Evolutionary conservation across 2,888 invertebrate genomes (phyloP).

Genomic region (Galeruca laticollis): DNA sequence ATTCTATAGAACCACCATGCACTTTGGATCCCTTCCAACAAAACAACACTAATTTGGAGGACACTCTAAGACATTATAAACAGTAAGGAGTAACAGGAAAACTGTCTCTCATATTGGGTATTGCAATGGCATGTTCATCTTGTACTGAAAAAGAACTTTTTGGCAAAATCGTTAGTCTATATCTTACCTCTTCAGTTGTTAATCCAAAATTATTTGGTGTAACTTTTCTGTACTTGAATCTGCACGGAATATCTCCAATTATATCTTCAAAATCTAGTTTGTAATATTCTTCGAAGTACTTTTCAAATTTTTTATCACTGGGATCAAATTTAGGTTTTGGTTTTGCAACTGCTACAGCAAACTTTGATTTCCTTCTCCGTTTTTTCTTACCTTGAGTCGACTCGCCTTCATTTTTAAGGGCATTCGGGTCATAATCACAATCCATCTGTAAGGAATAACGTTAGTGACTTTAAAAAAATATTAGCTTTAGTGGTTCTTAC

Average conservation of each 20-base stretch:
- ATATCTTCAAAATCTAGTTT: slow-evolving; percentile 96
- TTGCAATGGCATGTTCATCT: too few species aligned
- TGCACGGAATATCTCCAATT: slow-evolving; percentile 89
- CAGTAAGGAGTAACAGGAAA: slow-evolving; percentile 25
- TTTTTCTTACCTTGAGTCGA: slow-evolving; percentile 70
- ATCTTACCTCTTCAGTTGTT: slow-evolving; percentile 85
- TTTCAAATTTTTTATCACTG: slow-evolving; percentile 79
- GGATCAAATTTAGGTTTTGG: slow-evolving; percentile 91
- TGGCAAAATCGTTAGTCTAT: too few species aligned
- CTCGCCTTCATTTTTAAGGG: slow-evolving; percentile 70
- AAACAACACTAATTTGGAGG: too few species aligned
- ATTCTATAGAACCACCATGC: too few species aligned
- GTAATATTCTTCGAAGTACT: slow-evolving; percentile 96
- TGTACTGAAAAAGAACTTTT: too few species aligned
- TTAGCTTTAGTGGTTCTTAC: slow-evolving; percentile 44
- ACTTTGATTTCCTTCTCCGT: slow-evolving; percentile 77
- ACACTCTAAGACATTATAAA: too few species aligned
- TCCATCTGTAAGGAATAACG: slow-evolving; percentile 78
- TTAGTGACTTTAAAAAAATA: slow-evolving; percentile 17
- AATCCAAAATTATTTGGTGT: slow-evolving; percentile 93
- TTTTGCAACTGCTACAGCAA: slow-evolving; percentile 78
- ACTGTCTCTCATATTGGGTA: too few species aligned
- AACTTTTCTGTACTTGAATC: slow-evolving; percentile 93
- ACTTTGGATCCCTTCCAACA: too few species aligned
- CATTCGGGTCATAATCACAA: slow-evolving; percentile 81